Conservation (phyloP, 2,888 invertebrate species). For the Limenitis camilla region DNA sequence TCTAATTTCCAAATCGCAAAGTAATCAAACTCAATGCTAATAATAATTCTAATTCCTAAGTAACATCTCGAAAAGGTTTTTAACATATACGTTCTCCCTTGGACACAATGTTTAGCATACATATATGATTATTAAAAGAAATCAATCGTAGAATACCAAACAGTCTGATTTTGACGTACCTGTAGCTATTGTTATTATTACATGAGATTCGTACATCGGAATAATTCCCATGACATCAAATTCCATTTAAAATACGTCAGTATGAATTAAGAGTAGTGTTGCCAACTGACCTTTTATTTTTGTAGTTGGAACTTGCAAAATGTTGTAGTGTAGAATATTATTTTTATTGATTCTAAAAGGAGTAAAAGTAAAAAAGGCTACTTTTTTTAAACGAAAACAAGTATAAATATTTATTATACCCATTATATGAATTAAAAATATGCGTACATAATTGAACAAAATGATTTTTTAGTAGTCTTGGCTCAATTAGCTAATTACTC, state of each 20-base stretch:
- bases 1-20: neutral
- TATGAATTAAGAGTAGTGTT: neutral
- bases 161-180: neutral
- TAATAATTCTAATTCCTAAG: neutral
- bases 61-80: neutral
- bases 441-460: no score
- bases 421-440: no score
- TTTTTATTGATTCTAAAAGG: no score
- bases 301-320: neutral
- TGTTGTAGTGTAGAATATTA: no score
- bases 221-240: constrained; percentile 3
- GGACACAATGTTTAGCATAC: constrained; percentile 10
- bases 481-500: no score
- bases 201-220: neutral
- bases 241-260: neutral
- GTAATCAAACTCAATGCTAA: neutral
- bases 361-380: no score
- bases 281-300: neutral
- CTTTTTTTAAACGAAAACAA: no score
- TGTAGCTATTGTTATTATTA: constrained; percentile 17
- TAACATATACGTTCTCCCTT: neutral
- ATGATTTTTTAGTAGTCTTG: no score
- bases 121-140: constrained; percentile 13
- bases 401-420: no score
- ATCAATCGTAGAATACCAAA: constrained; percentile 17